phyloP scores from a whole-genome alignment of 1,140 invertebrate species.

The Drosophila eugracilis region DNA sequence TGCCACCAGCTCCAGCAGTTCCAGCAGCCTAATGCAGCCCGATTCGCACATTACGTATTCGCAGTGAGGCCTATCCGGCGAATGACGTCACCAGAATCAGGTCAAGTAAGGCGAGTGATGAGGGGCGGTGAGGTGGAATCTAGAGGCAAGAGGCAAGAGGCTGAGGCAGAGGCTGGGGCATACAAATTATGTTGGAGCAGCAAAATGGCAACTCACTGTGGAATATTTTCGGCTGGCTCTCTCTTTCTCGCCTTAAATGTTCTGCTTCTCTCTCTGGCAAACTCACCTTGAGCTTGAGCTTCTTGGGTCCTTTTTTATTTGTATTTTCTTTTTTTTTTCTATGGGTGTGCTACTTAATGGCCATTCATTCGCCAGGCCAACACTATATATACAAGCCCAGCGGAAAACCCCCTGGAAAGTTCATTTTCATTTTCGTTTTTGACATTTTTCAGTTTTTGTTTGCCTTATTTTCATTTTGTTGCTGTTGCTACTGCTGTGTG shows the following conservation, averaged over 20 bases:
- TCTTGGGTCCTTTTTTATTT: slow-evolving; percentile 31
- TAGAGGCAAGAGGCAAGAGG: background rate
- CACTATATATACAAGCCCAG: background rate
- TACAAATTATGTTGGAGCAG: slow-evolving; percentile 64
- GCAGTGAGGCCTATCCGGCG: slow-evolving; percentile 44
- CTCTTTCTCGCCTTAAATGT: background rate
- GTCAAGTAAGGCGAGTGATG: too few species aligned
- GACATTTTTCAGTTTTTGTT: slow-evolving; percentile 76
- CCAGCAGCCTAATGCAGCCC: slow-evolving; percentile 26
- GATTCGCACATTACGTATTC: slow-evolving; percentile 56
- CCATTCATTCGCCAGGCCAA: slow-evolving; percentile 42
- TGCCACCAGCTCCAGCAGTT: background rate
- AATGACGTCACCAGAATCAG: slow-evolving; percentile 78
- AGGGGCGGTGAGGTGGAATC: background rate
- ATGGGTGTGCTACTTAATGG: slow-evolving; percentile 61
- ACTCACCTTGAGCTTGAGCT: slow-evolving; percentile 56
- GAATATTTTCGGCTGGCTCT: slow-evolving; percentile 41
- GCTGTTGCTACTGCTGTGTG: slow-evolving; percentile 1
- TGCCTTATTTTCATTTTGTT: slow-evolving; percentile 23
- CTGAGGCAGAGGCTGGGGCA: slow-evolving; percentile 19
- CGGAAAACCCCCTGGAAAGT: slow-evolving; percentile 55
- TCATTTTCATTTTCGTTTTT: slow-evolving; percentile 76
- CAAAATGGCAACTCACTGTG: slow-evolving; percentile 75
- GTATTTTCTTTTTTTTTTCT: too few species aligned
- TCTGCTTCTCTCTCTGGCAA: slow-evolving; percentile 25